Conservation (phyloP, 1,140 invertebrate genomes). For the Protaetia brevitarsis region DNA sequence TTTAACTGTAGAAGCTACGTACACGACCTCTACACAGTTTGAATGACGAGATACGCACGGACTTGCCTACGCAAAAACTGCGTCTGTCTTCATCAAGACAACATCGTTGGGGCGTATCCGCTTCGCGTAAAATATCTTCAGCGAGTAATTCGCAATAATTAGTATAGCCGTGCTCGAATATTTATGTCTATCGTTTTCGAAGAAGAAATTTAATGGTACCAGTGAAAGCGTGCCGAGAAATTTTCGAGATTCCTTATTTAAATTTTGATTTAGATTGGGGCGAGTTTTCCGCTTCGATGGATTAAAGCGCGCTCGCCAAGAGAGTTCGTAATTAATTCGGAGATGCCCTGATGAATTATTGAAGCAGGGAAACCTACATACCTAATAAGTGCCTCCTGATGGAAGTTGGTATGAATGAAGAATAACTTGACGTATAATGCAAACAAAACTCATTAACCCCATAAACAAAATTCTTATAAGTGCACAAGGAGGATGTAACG, state of each 20-base stretch:
- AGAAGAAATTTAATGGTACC: slow-evolving; percentile 4
- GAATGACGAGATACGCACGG: background rate
- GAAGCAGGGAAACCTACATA: background rate
- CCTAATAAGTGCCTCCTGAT: no score
- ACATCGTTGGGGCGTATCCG: background rate
- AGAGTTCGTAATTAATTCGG: background rate
- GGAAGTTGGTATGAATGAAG: no score
- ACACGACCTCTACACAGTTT: slow-evolving; percentile 10
- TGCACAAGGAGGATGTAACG: no score
- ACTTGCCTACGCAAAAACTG: background rate
- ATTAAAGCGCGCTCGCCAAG: background rate
- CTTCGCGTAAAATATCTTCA: background rate
- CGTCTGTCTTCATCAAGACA: slow-evolving; percentile 3
- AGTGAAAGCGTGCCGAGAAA: no score
- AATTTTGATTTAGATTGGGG: slow-evolving; percentile 10
- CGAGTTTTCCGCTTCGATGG: background rate
- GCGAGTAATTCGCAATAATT: slow-evolving; percentile 8
- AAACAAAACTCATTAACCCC: no score
- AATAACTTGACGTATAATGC: no score
- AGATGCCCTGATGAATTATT: slow-evolving; percentile 4
- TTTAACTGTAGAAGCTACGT: slow-evolving; percentile 2
- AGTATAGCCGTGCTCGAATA: slow-evolving; percentile 5
- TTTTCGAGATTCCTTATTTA: background rate
- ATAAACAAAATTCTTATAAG: no score
- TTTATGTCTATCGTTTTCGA: slow-evolving; percentile 15